Conservation (phyloP, 2,888 invertebrate genomes). For the Xestoiulus laeticollis region DNA sequence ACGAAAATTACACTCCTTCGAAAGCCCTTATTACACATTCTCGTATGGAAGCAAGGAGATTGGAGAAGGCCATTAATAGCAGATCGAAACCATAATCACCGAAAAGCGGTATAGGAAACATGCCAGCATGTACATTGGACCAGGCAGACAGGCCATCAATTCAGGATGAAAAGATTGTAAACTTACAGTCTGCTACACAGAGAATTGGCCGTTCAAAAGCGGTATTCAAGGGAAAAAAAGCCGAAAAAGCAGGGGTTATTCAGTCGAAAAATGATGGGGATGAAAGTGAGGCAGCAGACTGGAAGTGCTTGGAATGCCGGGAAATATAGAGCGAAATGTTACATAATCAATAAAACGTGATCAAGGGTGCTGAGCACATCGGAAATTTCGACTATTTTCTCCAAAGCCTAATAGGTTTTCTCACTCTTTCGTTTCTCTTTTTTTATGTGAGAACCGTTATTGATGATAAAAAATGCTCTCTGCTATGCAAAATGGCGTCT, state of each 20-base stretch:
- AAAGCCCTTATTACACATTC: background rate
- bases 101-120: slow-evolving; percentile 21
- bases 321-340: slow-evolving; percentile 7
- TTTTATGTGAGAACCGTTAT: background rate
- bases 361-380: slow-evolving; percentile 23
- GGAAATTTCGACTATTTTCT: background rate
- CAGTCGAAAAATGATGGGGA: slow-evolving; percentile 32
- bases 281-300: slow-evolving; percentile 23
- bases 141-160: slow-evolving; percentile 35
- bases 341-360: slow-evolving; percentile 40
- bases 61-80: slow-evolving; percentile 39
- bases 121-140: background rate
- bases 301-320: background rate
- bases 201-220: background rate
- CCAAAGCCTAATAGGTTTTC: background rate
- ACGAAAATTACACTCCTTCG: background rate
- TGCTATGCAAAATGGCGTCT: slow-evolving; percentile 33
- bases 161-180: slow-evolving; percentile 39
- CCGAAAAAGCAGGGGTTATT: slow-evolving; percentile 38
- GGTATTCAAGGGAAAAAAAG: background rate
- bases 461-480: background rate
- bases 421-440: background rate
- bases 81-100: slow-evolving; percentile 41
- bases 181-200: slow-evolving; percentile 22
- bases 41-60: background rate